Conservation (phyloP, 1,140 invertebrate species). For the Neodiprion virginianus region DNA sequence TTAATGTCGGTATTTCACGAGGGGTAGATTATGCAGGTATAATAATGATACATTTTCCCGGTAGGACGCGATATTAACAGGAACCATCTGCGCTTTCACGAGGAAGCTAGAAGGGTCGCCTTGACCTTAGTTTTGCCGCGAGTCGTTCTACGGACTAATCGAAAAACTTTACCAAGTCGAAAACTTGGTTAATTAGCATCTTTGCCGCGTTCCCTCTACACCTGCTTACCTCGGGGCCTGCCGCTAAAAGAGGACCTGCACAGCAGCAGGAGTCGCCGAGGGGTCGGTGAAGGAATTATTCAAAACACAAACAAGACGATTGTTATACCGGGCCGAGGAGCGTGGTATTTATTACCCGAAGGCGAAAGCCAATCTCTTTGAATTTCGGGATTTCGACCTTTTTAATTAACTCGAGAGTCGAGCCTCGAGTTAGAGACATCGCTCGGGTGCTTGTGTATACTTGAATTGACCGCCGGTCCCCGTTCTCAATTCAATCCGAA, state of each 20-base stretch:
- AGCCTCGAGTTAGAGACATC: too few relatives aligned
- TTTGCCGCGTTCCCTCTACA: constrained; percentile 38
- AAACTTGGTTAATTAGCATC: constrained; percentile 61
- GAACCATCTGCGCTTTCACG: too few relatives aligned
- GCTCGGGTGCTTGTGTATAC: too few relatives aligned
- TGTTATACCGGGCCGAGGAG: not conserved
- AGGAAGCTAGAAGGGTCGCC: too few relatives aligned
- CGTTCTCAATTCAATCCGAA: too few relatives aligned
- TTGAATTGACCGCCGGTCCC: not conserved
- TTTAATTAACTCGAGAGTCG: not conserved
- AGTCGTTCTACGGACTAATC: constrained; percentile 50
- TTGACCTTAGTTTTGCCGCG: constrained; percentile 35
- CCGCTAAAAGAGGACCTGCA: not conserved
- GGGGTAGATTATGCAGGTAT: too few relatives aligned
- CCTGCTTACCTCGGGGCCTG: constrained; percentile 35
- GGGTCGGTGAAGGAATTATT: constrained; percentile 36
- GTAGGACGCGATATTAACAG: too few relatives aligned
- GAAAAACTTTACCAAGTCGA: constrained; percentile 57
- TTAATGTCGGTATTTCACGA: too few relatives aligned
- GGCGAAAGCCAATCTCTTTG: not conserved
- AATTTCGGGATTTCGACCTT: not conserved
- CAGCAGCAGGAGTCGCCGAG: constrained; percentile 12
- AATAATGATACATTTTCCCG: too few relatives aligned
- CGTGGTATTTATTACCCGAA: not conserved
- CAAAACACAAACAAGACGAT: constrained; percentile 33